Evolutionary conservation across 1,140 invertebrate species (phyloP), one percentile per base, ranked within the genome.

Genomic region (Phortica variegata): DNA sequence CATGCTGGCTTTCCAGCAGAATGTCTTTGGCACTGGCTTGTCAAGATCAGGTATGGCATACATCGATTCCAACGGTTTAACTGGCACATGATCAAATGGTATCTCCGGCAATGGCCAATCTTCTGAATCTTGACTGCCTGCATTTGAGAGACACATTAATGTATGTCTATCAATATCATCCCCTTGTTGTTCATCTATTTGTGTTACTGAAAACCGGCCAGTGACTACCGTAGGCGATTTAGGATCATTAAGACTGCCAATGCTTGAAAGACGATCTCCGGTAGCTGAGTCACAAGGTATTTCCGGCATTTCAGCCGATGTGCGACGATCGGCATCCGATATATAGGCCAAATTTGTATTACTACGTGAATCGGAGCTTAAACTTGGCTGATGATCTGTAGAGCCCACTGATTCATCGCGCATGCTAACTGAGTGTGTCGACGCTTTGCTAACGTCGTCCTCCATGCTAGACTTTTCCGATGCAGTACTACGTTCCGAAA

Each of bases 401-500:
- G 88, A 90, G 45, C 86, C 85, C 12, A 89, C 76, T 2, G 88
- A 91, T 66, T 90, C 88, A 62, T 91, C 89, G 56, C 90, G 88
- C 41, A 90, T 80, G 73, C 88, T 90, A 33, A 89, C 87, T 5
- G 88, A 90, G 42, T 87, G 81, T 15, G 78, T 79, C 23, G 86
- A 88, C 1, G 86, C 87, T 77, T 91, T 91, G 20, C 89, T 90
- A 0, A 89, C 89, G 75, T 91, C 89, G 63, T 91, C 89, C 51
- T 91, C 84, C 54, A 88, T 84, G 52, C 80, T 82, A 40, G 85
- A 87, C 66, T 88, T 87, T 61, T 91, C 90, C 1, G 90, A 93
- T 12, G 89, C 89, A 7, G 90, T 92, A 50, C 89, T 91, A 17
- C 89, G 79, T 77, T 93, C 90, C 3, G 89, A 91, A 61, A 93